A percentile compares a stretch with the other conserved stretches of the same genome.
Conservation (phyloP, 2,888 invertebrate genomes). For the Heliconius sara region DNA sequence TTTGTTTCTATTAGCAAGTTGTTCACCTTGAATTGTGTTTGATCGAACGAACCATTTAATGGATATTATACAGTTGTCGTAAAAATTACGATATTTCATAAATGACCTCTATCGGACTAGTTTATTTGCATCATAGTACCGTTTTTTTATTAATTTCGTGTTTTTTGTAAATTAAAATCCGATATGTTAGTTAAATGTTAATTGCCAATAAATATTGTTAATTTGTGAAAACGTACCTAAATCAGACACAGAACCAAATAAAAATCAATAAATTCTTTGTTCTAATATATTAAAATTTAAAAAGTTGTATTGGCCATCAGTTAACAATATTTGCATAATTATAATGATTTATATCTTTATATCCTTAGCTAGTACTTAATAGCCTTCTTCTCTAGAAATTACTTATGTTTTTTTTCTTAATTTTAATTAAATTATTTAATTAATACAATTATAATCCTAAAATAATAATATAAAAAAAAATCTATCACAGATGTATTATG, state of each 20-base stretch:
- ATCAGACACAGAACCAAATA: not conserved
- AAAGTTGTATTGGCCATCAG: not conserved
- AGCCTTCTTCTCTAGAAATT: not conserved
- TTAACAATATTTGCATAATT: not conserved
- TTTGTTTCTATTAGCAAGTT: conserved; percentile 41
- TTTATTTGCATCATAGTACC: conserved; percentile 38
- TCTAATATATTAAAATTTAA: not conserved
- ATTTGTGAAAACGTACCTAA: not conserved
- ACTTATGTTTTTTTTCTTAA: too few relatives aligned
- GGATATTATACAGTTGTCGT: conserved; percentile 33
- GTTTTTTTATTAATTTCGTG: conserved; percentile 24
- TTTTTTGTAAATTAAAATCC: conserved; percentile 9
- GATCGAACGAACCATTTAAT: conserved; percentile 39
- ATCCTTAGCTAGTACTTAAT: too few relatives aligned
- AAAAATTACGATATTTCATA: conserved; percentile 37
- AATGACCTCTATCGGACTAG: conserved; percentile 39
- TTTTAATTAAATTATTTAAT: too few relatives aligned
- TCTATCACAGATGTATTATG: too few relatives aligned
- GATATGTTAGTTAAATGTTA: conserved; percentile 13
- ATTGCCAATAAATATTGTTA: conserved; percentile 16
- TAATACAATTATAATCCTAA: too few relatives aligned
- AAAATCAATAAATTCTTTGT: not conserved
- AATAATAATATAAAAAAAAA: too few relatives aligned
- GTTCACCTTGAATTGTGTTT: conserved; percentile 43
- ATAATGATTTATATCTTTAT: not conserved